phyloP scores from a whole-genome alignment of 37 sponge, comb jelly and placozoan species.

The Beroe forskalii region DNA sequence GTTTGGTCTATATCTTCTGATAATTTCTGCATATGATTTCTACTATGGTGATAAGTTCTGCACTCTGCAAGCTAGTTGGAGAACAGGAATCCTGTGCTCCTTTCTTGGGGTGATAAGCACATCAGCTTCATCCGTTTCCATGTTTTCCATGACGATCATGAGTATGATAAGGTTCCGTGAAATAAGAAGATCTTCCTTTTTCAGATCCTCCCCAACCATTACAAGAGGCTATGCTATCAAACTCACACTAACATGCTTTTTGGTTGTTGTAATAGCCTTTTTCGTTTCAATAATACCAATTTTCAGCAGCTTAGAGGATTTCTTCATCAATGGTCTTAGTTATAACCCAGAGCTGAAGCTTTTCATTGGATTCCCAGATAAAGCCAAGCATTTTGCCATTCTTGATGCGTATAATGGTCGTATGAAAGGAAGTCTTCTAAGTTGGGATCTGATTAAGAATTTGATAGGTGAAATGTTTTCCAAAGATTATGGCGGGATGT shows the following conservation, averaged over 20 bases:
- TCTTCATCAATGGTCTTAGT: background rate
- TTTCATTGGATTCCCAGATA: background rate
- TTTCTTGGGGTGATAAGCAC: background rate
- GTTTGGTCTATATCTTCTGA: background rate
- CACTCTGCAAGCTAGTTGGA: background rate
- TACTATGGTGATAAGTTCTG: background rate
- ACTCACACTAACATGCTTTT: background rate
- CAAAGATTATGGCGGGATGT: background rate
- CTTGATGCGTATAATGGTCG: conserved; percentile 3
- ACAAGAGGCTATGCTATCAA: background rate
- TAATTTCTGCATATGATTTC: background rate
- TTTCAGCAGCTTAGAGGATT: background rate
- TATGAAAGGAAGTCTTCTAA: background rate
- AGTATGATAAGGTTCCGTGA: background rate
- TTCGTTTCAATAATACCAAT: background rate
- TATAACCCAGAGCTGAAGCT: background rate
- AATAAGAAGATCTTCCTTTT: background rate
- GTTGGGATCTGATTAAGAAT: background rate
- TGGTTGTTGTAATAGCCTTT: background rate
- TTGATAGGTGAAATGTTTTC: background rate
- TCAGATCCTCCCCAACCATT: background rate
- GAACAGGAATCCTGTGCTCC: background rate
- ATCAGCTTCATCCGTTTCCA: background rate
- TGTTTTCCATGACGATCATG: background rate
- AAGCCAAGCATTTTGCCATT: background rate